Percentiles rank a stretch among this genome's conserved stretches.
Conservation (phyloP, 2,113 vertebrate species). For the Petrocephalus zakoni region DNA sequence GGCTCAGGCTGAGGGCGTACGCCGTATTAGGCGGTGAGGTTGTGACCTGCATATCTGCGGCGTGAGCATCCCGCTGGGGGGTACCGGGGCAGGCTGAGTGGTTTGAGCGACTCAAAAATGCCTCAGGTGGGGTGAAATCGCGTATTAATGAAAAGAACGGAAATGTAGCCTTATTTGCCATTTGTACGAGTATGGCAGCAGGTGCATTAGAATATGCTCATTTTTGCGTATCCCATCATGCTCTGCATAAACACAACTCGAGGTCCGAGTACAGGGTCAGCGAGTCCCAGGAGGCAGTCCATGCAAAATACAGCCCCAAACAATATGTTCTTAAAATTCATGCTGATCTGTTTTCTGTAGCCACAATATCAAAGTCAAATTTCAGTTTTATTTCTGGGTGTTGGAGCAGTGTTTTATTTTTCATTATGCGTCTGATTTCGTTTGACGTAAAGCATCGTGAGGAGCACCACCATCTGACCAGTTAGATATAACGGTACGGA, state of each 20-base stretch:
- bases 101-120: background rate
- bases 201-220: background rate
- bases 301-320: background rate
- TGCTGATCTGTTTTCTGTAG: background rate
- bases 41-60: background rate
- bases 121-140: background rate
- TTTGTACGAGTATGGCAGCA: background rate
- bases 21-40: background rate
- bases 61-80: background rate
- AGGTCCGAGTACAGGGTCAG: background rate
- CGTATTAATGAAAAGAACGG: background rate
- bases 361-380: background rate
- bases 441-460: background rate
- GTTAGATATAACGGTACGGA: background rate
- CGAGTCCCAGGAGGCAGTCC: background rate
- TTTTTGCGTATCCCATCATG: background rate
- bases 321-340: background rate
- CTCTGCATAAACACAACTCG: background rate
- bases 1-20: background rate
- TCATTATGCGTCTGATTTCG: background rate
- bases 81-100: background rate
- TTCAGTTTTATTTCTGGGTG: background rate
- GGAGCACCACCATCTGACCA: background rate
- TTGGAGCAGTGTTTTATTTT: background rate
- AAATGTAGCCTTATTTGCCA: background rate